A percentile compares a stretch with the other conserved stretches of the same genome.
These are phyloP conservation scores for Drosophila merina DNA, from an alignment of 2,888 invertebrate species.

Conservation along the genomic window DNA sequence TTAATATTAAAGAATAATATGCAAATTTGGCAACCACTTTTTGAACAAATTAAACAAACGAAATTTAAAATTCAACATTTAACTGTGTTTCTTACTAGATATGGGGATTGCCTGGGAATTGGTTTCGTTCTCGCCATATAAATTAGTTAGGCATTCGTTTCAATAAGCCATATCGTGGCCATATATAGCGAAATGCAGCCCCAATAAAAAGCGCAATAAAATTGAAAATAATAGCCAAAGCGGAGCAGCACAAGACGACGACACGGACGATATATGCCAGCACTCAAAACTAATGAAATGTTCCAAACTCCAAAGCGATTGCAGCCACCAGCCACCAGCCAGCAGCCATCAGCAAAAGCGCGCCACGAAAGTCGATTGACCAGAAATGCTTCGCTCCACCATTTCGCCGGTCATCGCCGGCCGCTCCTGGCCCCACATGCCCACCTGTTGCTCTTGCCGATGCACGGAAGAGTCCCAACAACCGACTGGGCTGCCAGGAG, in stretches of 20 bases:
- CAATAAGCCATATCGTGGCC: constrained; percentile 46
- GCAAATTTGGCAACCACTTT: constrained; percentile 71
- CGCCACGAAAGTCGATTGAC: constrained; percentile 58
- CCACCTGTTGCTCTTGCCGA: constrained; percentile 22
- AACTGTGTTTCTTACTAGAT: constrained; percentile 4
- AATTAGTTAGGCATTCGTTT: constrained; percentile 52
- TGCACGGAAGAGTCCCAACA: constrained; percentile 4
- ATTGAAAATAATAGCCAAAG: constrained; percentile 76
- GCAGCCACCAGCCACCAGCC: constrained; percentile 46
- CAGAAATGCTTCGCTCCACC: constrained; percentile 19
- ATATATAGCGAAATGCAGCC: constrained; percentile 61
- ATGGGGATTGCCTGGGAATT: constrained; percentile 1
- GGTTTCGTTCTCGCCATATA: constrained; percentile 41
- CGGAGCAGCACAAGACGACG: constrained; percentile 48
- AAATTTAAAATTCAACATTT: constrained; percentile 51
- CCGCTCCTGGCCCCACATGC: neutral
- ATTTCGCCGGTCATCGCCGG: neutral
- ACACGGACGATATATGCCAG: constrained; percentile 73
- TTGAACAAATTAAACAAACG: constrained; percentile 57
- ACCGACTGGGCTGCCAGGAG: constrained; percentile 47
- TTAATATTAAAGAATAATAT: constrained; percentile 49
- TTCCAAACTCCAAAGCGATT: constrained; percentile 72
- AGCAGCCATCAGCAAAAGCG: constrained; percentile 4
- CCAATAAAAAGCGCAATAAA: constrained; percentile 78
- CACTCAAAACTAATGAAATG: constrained; percentile 81